A percentile compares a stretch with the other conserved stretches of the same genome.
These are phyloP conservation scores for Craterocephalus amniculus DNA, from an alignment of 2,797 vertebrate species.

Conservation along the genomic window DNA sequence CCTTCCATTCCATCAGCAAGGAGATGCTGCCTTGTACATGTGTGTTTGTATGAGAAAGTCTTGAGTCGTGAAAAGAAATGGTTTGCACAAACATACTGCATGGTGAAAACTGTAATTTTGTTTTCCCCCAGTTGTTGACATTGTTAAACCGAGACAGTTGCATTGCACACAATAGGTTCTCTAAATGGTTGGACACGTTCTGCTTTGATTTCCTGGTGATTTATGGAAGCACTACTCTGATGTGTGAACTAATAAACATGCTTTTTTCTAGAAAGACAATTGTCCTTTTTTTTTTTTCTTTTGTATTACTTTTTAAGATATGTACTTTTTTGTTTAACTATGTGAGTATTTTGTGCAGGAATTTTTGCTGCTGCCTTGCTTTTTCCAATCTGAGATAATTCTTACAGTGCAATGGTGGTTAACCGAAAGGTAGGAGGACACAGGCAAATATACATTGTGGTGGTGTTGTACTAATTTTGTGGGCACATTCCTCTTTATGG, in stretches of 20 bases:
- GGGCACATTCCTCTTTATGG: no score
- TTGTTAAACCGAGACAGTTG: slow-evolving; percentile 11
- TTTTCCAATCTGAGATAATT: background rate
- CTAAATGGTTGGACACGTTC: slow-evolving; percentile 56
- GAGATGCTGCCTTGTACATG: slow-evolving; percentile 61
- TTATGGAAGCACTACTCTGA: slow-evolving; percentile 65
- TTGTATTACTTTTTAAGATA: background rate
- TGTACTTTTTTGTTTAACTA: background rate
- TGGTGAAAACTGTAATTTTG: slow-evolving; percentile 65
- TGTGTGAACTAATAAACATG: slow-evolving; percentile 78
- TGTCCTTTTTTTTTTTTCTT: slow-evolving; percentile 7
- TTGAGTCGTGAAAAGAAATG: slow-evolving; percentile 47
- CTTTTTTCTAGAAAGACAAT: slow-evolving; percentile 52
- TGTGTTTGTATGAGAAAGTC: slow-evolving; percentile 45
- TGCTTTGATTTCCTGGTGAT: slow-evolving; percentile 74
- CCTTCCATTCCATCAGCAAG: slow-evolving; percentile 67
- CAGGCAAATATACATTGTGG: no score
- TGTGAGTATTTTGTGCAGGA: background rate
- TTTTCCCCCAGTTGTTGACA: slow-evolving; percentile 40
- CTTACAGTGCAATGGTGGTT: no score
- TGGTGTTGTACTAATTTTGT: no score
- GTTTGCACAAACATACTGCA: slow-evolving; percentile 73
- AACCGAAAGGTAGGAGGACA: no score
- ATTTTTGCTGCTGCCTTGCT: background rate
- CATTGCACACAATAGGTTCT: slow-evolving; percentile 55